Evolutionary conservation across 2,888 invertebrate genomes (phyloP), one percentile per base, ranked within the genome.

Genomic region (Eupithecia pulchellata): DNA sequence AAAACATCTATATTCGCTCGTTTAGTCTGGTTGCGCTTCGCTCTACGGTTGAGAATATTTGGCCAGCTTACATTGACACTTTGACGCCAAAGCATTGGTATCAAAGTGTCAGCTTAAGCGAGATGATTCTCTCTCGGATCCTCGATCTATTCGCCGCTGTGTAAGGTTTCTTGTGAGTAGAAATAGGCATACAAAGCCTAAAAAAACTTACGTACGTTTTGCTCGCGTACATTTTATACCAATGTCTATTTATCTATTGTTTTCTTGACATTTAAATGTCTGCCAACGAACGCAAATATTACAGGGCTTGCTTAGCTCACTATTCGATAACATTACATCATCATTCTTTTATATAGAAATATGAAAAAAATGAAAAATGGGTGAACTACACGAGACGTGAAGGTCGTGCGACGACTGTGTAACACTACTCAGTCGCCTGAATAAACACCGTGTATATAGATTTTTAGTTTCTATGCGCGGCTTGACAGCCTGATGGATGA

Each of bases 401-500:
- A 55, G 27, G 55, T 27, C 1, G 27, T 13, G 27, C 6, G 0
- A 55, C 55, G 13, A 27, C 42, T 42, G n/a, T n/a, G n/a, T 17
- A 17, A 27, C 14, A 27, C 5, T 14, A 27, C 14, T 17, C 4
- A 14, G 27, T 27, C 13, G 2, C 55, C 4, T 5, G n/a, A n/a
- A n/a, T 58, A 58, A 2, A 34, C 29, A 61, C 61, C 61, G 61
- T 34, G 61, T 61, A 61, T 61, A 25, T 6, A 14, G 32, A 13
- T 34, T 32, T 34, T 73, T 65, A 68, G 73, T 64, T 71, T 61
- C 61, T 60, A 64, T 61, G 27, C 68, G 27, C 32, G 34, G 29
- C 29, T 64, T 71, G 74, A 69, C 69, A 69, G 55, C n/a, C 66
- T 72, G 74, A 72, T 65, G 65, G 39, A 74, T 69, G 72, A 63